Percentiles rank a stretch among this genome's conserved stretches.
These are phyloP conservation scores for Zaprionus camerounensis DNA, from an alignment of 1,140 invertebrate species.

Conservation along the genomic window DNA sequence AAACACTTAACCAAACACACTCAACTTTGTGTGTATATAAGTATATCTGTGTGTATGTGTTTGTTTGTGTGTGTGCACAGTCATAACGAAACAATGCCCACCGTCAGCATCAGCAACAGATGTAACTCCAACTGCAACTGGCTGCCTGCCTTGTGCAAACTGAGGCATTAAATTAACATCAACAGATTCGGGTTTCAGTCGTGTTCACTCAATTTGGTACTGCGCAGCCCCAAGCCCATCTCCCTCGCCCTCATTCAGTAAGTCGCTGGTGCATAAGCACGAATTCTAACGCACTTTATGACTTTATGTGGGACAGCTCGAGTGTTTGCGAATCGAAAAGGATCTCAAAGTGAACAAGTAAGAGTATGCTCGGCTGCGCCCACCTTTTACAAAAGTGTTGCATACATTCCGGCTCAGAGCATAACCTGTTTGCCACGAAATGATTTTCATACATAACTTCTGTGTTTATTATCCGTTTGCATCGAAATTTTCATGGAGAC, in stretches of 20 bases:
- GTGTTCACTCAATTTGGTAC: not conserved
- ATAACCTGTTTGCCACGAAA: too few species aligned
- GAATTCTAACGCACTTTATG: not conserved
- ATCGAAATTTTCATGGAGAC: too few species aligned
- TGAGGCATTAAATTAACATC: slow-evolving; percentile 16
- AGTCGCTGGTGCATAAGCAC: not conserved
- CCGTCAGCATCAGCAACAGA: not conserved
- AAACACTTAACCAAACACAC: not conserved
- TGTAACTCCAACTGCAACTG: slow-evolving; percentile 1
- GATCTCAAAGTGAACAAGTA: too few species aligned
- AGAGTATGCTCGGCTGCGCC: too few species aligned
- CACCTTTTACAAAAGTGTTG: too few species aligned
- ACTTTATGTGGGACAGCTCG: not conserved
- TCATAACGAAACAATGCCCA: slow-evolving; percentile 1
- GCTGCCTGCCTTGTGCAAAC: not conserved
- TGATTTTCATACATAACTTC: too few species aligned
- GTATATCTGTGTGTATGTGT: not conserved
- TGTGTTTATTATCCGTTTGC: too few species aligned
- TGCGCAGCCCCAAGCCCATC: not conserved
- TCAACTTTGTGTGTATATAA: not conserved
- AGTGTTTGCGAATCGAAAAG: not conserved
- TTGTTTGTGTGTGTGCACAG: not conserved
- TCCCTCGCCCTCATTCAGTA: not conserved
- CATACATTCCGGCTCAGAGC: too few species aligned
- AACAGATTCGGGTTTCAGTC: not conserved